These are phyloP conservation scores for Anolis apletophallus DNA, from an alignment of 2,797 vertebrate species.

Conservation along the genomic window DNA sequence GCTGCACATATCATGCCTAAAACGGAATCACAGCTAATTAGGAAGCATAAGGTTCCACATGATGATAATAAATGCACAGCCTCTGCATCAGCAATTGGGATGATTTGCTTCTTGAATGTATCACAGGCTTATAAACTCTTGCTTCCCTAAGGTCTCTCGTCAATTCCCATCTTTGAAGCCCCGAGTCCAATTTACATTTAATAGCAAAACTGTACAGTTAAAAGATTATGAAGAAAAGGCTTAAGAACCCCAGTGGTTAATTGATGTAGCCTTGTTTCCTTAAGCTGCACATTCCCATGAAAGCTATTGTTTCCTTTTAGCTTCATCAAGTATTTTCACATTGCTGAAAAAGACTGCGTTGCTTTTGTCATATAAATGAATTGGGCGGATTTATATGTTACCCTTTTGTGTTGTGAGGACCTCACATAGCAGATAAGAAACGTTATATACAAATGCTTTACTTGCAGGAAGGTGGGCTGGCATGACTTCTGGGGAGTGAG, in stretches of 20 bases:
- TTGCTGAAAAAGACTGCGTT: neutral
- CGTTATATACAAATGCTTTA: neutral
- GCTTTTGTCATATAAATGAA: neutral
- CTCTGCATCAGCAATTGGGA: slow-evolving; percentile 77
- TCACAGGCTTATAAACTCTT: slow-evolving; percentile 51
- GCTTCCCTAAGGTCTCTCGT: slow-evolving; percentile 39
- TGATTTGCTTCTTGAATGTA: slow-evolving; percentile 74
- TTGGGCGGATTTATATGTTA: neutral
- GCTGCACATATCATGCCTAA: slow-evolving; percentile 37
- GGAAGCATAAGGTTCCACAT: slow-evolving; percentile 39
- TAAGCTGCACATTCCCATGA: slow-evolving; percentile 53
- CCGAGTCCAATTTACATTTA: slow-evolving; percentile 60
- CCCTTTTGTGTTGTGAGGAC: neutral
- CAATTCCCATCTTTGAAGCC: slow-evolving; percentile 58
- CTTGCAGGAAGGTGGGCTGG: neutral
- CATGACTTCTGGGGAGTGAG: neutral
- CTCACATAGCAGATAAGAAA: neutral
- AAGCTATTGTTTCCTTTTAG: slow-evolving; percentile 49
- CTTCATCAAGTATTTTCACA: neutral
- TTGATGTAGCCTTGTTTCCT: slow-evolving; percentile 63
- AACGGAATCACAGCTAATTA: slow-evolving; percentile 48
- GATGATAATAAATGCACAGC: slow-evolving; percentile 47
- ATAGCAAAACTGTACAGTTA: slow-evolving; percentile 70
- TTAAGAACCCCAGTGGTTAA: slow-evolving; percentile 64
- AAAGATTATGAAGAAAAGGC: slow-evolving; percentile 62